These are phyloP conservation scores for Barnardius zonarius DNA, from an alignment of 2,113 vertebrate genomes.

Conservation along the genomic window DNA sequence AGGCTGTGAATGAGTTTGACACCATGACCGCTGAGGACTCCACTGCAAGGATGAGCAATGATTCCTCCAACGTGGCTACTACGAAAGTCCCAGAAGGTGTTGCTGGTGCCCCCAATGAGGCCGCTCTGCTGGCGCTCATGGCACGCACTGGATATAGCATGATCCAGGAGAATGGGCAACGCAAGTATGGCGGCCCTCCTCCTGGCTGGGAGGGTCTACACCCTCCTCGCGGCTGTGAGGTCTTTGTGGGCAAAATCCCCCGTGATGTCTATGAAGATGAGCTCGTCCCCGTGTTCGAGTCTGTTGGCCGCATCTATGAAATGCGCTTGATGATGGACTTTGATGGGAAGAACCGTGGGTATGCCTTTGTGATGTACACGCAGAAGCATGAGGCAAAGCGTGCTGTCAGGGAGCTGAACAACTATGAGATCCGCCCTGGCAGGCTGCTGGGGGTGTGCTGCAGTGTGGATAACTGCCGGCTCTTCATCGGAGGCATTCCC, in stretches of 20 bases:
- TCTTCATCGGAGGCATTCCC: conserved; percentile 98
- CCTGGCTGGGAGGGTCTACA: conserved; percentile 89
- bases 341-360: conserved; percentile 96
- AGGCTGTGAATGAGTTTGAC: conserved; percentile 88
- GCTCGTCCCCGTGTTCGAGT: conserved; percentile 93
- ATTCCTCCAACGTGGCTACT: conserved; percentile 71
- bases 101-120: conserved; percentile 86
- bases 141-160: conserved; percentile 91
- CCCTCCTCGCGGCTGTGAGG: conserved; percentile 94
- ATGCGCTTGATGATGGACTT: conserved; percentile 99
- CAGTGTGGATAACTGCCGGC: conserved; percentile 97
- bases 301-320: conserved; percentile 93
- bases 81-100: conserved; percentile 84
- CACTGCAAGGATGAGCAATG: conserved; percentile 87
- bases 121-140: conserved; percentile 87
- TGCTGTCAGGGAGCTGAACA: conserved; percentile 95
- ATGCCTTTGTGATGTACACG: conserved; percentile 96
- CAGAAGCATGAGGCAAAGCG: conserved; percentile 94
- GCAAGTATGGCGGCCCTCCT: conserved; percentile 92
- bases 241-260: conserved; percentile 98
- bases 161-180: conserved; percentile 97
- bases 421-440: conserved; percentile 93
- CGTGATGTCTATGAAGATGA: conserved; percentile 97
- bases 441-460: conserved; percentile 95
- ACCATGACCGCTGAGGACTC: conserved; percentile 98